Percentiles rank a stretch among this genome's conserved stretches.
These are phyloP conservation scores for Ernsta delagoae DNA, from an alignment of 2,888 invertebrate genomes.

Conservation along the genomic window DNA sequence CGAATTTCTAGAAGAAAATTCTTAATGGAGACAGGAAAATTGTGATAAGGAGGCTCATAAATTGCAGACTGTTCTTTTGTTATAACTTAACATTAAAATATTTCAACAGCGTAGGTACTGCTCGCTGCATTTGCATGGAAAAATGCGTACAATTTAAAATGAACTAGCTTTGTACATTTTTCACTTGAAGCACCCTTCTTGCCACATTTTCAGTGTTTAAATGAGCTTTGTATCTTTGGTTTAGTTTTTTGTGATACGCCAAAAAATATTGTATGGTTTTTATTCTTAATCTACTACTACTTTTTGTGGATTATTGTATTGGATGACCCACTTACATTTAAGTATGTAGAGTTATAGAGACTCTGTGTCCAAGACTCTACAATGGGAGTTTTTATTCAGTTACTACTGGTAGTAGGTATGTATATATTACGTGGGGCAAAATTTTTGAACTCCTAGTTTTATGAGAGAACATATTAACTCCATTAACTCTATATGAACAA, in stretches of 20 bases:
- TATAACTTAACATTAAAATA: slow-evolving; percentile 23
- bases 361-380: slow-evolving; percentile 2
- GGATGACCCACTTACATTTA: neutral
- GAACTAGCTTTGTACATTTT: slow-evolving; percentile 36
- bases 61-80: slow-evolving; percentile 20
- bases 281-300: neutral
- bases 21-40: slow-evolving; percentile 11
- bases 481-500: too few relatives aligned
- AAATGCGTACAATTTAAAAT: slow-evolving; percentile 35
- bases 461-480: too few relatives aligned
- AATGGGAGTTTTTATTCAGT: too few relatives aligned
- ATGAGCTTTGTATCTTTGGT: slow-evolving; percentile 32
- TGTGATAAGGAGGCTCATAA: slow-evolving; percentile 22
- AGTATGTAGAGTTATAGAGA: slow-evolving; percentile 25
- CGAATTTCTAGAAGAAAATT: neutral
- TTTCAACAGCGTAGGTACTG: slow-evolving; percentile 26
- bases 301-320: neutral
- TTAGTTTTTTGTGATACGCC: slow-evolving; percentile 23
- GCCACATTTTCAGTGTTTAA: slow-evolving; percentile 37
- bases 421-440: too few relatives aligned
- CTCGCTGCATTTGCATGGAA: slow-evolving; percentile 23
- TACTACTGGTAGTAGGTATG: too few relatives aligned
- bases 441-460: too few relatives aligned
- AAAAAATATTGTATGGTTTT: slow-evolving; percentile 8
- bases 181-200: slow-evolving; percentile 33